A percentile compares a stretch with the other conserved stretches of the same genome.
Evolutionary conservation across 1,140 invertebrate species (phyloP).

Genomic region (Coelopa frigida): DNA sequence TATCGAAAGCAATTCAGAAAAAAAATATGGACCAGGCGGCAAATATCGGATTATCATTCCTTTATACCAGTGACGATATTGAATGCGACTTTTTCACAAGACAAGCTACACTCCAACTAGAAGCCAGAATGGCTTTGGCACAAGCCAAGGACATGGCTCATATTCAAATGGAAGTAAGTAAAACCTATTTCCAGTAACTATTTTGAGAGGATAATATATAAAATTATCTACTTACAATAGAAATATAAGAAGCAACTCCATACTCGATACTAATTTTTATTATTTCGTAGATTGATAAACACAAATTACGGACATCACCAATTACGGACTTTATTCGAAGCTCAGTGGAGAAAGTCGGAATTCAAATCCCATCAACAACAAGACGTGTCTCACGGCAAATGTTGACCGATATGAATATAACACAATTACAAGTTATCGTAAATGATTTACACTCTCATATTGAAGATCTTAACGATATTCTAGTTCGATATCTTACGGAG

Average conservation of each 20-base stretch:
- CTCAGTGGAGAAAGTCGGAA: slow-evolving; percentile 73
- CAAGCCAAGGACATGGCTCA: slow-evolving; percentile 88
- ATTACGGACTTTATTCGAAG: slow-evolving; percentile 76
- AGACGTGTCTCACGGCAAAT: slow-evolving; percentile 73
- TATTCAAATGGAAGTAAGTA: slow-evolving; percentile 80
- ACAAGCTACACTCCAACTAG: slow-evolving; percentile 78
- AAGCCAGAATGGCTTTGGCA: slow-evolving; percentile 80
- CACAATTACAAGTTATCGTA: slow-evolving; percentile 86
- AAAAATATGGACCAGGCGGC: slow-evolving; percentile 8
- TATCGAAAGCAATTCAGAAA: slow-evolving; percentile 20
- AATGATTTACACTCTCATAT: slow-evolving; percentile 92
- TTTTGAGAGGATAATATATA: no score
- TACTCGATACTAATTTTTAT: no score
- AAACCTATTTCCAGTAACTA: no score
- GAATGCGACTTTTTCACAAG: slow-evolving; percentile 71
- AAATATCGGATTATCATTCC: slow-evolving; percentile 39
- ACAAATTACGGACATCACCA: slow-evolving; percentile 70
- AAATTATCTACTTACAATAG: no score
- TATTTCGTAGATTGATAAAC: slow-evolving; percentile 58
- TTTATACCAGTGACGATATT: slow-evolving; percentile 35
- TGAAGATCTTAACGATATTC: slow-evolving; percentile 79
- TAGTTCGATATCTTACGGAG: slow-evolving; percentile 79
- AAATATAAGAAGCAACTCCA: no score
- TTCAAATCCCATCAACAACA: slow-evolving; percentile 72
- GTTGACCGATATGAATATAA: slow-evolving; percentile 85